These are phyloP conservation scores for Turritopsis rubra DNA, from an alignment of 30 jellyfish, hydroid and myxozoan genomes.

Conservation along the genomic window DNA sequence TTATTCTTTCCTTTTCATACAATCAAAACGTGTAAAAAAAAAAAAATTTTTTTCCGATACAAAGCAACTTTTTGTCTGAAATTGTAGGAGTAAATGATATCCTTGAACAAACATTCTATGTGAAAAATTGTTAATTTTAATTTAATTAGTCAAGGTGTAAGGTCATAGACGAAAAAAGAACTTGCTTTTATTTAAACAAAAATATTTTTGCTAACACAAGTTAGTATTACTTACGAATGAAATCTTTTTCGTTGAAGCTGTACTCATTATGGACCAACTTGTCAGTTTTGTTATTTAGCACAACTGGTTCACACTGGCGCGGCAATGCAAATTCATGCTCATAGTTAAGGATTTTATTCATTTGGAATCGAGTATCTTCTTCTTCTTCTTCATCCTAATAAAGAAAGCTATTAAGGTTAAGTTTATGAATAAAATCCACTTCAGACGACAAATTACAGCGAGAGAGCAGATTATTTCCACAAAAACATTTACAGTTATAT, in stretches of 20 bases:
- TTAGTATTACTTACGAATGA: slow-evolving; percentile 50
- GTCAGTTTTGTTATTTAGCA: slow-evolving; percentile 32
- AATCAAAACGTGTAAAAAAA: too few relatives aligned
- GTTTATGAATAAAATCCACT: background rate
- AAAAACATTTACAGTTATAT: too few relatives aligned
- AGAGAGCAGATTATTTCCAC: too few relatives aligned
- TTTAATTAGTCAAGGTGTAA: too few relatives aligned
- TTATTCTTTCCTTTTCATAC: background rate
- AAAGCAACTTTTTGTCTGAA: background rate
- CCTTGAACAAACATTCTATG: too few relatives aligned
- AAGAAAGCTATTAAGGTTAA: too few relatives aligned
- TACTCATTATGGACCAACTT: slow-evolving; percentile 52
- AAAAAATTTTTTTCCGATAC: background rate
- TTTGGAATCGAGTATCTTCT: slow-evolving; percentile 17
- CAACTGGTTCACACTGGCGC: slow-evolving; percentile 16
- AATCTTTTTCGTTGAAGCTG: slow-evolving; percentile 72
- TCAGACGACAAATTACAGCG: too few relatives aligned
- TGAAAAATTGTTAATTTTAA: too few relatives aligned
- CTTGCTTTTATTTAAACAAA: too few relatives aligned
- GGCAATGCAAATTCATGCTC: slow-evolving; percentile 79
- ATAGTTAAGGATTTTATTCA: slow-evolving; percentile 50
- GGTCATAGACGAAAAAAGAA: too few relatives aligned
- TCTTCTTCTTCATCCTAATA: background rate
- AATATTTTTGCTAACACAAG: too few relatives aligned
- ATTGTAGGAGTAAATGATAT: background rate